Conservation (phyloP, 2,113 vertebrate genomes). For the Gallinago media region DNA sequence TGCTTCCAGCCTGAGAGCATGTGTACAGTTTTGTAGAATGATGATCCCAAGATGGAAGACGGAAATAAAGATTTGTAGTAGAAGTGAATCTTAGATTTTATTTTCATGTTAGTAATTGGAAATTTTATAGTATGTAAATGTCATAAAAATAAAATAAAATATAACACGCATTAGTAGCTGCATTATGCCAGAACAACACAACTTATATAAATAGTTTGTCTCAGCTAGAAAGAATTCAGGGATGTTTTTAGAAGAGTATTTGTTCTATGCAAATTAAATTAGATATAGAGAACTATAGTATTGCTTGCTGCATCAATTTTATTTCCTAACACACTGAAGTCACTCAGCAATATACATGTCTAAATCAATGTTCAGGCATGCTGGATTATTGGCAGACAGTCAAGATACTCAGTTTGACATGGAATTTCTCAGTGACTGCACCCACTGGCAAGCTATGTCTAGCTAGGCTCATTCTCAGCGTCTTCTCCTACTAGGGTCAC, state of each 20-base stretch:
- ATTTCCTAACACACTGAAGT: background rate
- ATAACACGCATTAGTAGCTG: background rate
- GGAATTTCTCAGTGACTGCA: constrained; percentile 30
- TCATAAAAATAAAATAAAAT: background rate
- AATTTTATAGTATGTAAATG: background rate
- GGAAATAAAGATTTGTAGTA: background rate
- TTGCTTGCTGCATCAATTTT: background rate
- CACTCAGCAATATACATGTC: background rate
- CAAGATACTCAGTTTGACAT: background rate
- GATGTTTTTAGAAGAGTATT: background rate
- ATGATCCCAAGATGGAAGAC: background rate
- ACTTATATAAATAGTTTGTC: background rate
- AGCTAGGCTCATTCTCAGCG: background rate
- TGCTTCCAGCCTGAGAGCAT: background rate
- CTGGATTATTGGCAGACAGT: background rate
- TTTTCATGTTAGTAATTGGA: background rate
- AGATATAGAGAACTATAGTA: background rate
- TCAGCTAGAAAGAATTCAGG: constrained; percentile 23
- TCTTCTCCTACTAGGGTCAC: background rate
- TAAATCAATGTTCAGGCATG: background rate
- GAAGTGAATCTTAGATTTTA: background rate
- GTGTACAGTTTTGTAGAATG: background rate
- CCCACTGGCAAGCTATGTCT: constrained; percentile 29
- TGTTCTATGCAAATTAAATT: background rate
- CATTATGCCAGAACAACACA: background rate